Base-by-base conservation (phyloP, 2,888 invertebrate genomes). In the Cacoxenus indagator region DNA sequence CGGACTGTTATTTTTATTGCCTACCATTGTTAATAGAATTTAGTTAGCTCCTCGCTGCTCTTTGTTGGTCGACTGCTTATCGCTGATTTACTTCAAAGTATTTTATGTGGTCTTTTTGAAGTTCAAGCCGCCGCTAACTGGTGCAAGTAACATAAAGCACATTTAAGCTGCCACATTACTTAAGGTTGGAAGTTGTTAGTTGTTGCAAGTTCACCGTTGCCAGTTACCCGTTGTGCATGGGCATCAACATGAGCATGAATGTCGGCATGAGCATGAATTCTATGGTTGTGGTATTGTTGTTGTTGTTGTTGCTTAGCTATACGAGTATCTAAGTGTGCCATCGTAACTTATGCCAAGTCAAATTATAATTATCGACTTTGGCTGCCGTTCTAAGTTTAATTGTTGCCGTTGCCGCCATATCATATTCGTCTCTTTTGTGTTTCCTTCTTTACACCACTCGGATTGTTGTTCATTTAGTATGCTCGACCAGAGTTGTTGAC, bases 401-500 rank as follows among this genome's bases (percentile, higher is more conserved):
- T 6, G 31, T 31, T 55, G 27, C 26, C 29, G 14, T 19, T 27
- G 2, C 4, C n/a, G 26, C 55, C 24, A 14, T 5, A 6, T 14
- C 37, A 37, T 11, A 11, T 8, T 37, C 37, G 14, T 26, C 11
- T 27, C 14, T 27, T 17, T 29, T 27, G 11, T n/a, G 4, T 57
- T 17, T 57, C 29, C 8, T 29, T 29, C 57, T 57, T n/a, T 26
- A 27, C 5, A 27, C 17, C 14, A 37, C 37, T 37, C 37, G 8
- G 9, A 4, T 14, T 37, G 37, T 14, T 4, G 19, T 5, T 26
- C 59, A 27, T 29, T 27, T 37, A 54, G 14, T 14, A 51, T 4
- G 8, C 9, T 57, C 9, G n/a, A 14, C n/a, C 57, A 29, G 29
- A 27, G 57, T 65, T 46, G 45, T 43, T 55, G 24, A 64, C 79